Percentiles rank a stretch among this genome's conserved stretches.
These are phyloP conservation scores for Nannoperca obscura DNA, from an alignment of 2,797 vertebrate genomes.

Conservation along the genomic window DNA sequence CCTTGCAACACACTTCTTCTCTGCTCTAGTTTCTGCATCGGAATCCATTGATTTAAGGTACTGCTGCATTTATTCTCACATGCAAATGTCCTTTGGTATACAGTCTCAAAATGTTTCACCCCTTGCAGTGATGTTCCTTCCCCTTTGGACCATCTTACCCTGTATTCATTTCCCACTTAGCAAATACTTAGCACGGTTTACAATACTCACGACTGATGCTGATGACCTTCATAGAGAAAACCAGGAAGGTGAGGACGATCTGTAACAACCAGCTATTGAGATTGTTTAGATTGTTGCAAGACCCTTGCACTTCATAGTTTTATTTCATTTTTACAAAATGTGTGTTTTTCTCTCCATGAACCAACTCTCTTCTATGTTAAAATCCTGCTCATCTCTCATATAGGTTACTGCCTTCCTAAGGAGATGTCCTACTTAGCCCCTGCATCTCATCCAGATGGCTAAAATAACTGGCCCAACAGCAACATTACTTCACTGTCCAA, in stretches of 20 bases:
- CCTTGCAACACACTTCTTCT: not conserved
- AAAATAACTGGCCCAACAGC: conserved; percentile 24
- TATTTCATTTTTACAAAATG: not conserved
- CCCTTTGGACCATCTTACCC: not conserved
- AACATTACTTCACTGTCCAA: conserved; percentile 9
- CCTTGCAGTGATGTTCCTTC: not conserved
- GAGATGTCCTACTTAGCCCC: conserved; percentile 22
- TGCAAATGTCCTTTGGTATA: not conserved
- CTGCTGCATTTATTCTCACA: not conserved
- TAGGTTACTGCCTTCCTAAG: conserved; percentile 16
- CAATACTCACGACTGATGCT: not conserved
- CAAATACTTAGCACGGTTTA: not conserved
- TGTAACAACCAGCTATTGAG: not conserved
- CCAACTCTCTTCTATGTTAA: not conserved
- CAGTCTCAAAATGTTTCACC: not conserved
- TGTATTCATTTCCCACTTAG: not conserved
- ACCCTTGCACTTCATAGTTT: not conserved
- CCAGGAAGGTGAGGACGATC: not conserved
- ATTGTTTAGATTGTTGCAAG: not conserved
- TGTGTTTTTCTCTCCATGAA: conserved; percentile 3
- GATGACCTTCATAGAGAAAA: not conserved
- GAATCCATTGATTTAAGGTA: not conserved
- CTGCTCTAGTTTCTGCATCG: not conserved
- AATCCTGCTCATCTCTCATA: not conserved
- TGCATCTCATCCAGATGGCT: conserved; percentile 19